These are phyloP conservation scores for Aphidius gifuensis DNA, from an alignment of 1,140 invertebrate genomes.

Conservation along the genomic window DNA sequence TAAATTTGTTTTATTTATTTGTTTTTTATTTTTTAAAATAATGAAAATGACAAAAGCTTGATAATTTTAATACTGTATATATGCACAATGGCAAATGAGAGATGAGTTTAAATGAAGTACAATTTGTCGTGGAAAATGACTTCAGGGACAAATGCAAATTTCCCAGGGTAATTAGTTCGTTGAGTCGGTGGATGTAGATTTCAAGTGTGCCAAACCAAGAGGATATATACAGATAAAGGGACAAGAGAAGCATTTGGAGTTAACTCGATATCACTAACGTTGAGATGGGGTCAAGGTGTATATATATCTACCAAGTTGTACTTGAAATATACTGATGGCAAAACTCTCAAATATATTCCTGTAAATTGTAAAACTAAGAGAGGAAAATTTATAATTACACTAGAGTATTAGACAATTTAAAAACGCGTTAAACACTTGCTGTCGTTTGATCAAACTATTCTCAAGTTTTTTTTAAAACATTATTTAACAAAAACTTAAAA, in stretches of 20 bases:
- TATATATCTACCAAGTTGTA: not conserved
- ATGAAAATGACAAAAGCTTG: too few species aligned
- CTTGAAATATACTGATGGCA: too few species aligned
- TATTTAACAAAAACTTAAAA: too few species aligned
- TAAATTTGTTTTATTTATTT: too few species aligned
- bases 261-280: conserved; percentile 34
- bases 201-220: conserved; percentile 12
- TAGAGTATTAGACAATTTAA: conserved; percentile 23
- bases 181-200: conserved; percentile 24
- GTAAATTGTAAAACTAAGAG: conserved; percentile 21
- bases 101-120: conserved; percentile 14
- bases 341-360: too few species aligned
- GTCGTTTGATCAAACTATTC: not conserved
- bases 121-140: conserved; percentile 33
- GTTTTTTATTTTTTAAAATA: too few species aligned
- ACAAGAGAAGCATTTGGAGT: conserved; percentile 28
- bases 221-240: conserved; percentile 12
- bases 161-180: conserved; percentile 43
- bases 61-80: too few species aligned
- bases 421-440: conserved; percentile 4
- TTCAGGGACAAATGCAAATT: conserved; percentile 42
- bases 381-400: conserved; percentile 45
- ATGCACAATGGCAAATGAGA: not conserved
- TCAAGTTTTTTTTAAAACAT: too few species aligned
- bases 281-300: conserved; percentile 17